Base-by-base conservation (phyloP, 2,113 vertebrate species). In the Paedocypris sp. region DNA sequence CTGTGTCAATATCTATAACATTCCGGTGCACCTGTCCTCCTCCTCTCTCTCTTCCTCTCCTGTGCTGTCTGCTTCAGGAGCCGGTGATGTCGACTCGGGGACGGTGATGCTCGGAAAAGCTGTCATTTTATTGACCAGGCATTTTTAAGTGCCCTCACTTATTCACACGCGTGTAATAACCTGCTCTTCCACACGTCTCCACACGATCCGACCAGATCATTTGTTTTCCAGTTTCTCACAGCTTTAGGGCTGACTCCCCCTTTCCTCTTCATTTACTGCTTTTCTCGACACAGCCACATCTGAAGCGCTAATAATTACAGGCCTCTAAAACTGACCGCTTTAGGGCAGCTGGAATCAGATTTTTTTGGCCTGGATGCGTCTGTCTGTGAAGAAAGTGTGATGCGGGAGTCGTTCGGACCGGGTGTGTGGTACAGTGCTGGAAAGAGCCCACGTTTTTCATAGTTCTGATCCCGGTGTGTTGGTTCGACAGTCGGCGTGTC, bases 211-310 rank as follows among this genome's bases (percentile, higher is more conserved):
- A 48, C 72, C 79, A 79, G 78, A 86, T 91, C 73, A 89, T 93
- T 94, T 88, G 87, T 91, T 91, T 93, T 83, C 85, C 86, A 82
- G 87, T 89, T 89, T 87, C 88, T 88, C 78, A 83, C 86, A 88
- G 89, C 89, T 91, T 78, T 84, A 73, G 86, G 87, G 83, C 84
- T 85, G 86, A 85, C 78, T 69, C 79, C 83, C 81, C 72, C 79
- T 80, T 85, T 81, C 82, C 78, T 70, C 73, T 53, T 83, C 83
- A 89, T 90, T 89, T 90, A 90, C 81, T 79, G 76, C 81, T 74
- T 80, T 77, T 71, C 54, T 72, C 69, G 75, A 85, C 82, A 88
- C 66, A 78, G 88, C 91, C 87, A 88, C 89, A 92, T 91, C 88
- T 88, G 82, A 91, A 75, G 76, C 80, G 50, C 77, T 81, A 86